Conservation (phyloP, 2,888 invertebrate species). For the Sialis fuliginosa region DNA sequence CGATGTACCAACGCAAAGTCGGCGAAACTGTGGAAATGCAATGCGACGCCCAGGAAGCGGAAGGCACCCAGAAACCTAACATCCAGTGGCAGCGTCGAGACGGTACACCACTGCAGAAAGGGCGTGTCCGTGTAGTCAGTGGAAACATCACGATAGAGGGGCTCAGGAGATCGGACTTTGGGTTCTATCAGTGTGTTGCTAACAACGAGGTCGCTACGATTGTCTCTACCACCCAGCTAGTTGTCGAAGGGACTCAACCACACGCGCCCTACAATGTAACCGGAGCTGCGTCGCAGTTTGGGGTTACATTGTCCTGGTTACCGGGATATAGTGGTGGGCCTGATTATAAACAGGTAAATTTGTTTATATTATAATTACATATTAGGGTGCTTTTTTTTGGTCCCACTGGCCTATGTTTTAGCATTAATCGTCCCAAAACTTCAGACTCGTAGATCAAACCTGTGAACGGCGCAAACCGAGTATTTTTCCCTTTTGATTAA, state of each 20-base stretch:
- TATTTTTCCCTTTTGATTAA: too few species aligned
- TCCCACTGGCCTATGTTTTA: too few species aligned
- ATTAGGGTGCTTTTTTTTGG: too few species aligned
- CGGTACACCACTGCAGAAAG: conserved; percentile 64
- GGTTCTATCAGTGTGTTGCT: conserved; percentile 89
- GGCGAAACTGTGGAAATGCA: conserved; percentile 89
- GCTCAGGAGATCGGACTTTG: conserved; percentile 76
- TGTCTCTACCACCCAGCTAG: conserved; percentile 72
- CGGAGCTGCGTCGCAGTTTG: conserved; percentile 75
- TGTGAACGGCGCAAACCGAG: too few species aligned
- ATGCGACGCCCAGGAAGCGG: conserved; percentile 83
- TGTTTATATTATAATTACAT: too few species aligned
- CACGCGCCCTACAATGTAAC: conserved; percentile 94
- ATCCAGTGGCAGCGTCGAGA: conserved; percentile 84
- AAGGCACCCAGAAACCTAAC: conserved; percentile 77
- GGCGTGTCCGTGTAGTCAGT: conserved; percentile 56
- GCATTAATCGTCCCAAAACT: too few species aligned
- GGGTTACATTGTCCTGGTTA: conserved; percentile 81
- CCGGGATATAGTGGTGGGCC: conserved; percentile 92
- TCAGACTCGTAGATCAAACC: too few species aligned
- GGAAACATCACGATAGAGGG: conserved; percentile 87
- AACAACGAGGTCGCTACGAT: conserved; percentile 93
- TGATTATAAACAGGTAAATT: conserved; percentile 59
- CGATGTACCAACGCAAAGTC: conserved; percentile 74
- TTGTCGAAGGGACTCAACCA: conserved; percentile 88